These are phyloP conservation scores for Drosophila bipectinata DNA, from an alignment of 1,140 invertebrate genomes.

Conservation along the genomic window DNA sequence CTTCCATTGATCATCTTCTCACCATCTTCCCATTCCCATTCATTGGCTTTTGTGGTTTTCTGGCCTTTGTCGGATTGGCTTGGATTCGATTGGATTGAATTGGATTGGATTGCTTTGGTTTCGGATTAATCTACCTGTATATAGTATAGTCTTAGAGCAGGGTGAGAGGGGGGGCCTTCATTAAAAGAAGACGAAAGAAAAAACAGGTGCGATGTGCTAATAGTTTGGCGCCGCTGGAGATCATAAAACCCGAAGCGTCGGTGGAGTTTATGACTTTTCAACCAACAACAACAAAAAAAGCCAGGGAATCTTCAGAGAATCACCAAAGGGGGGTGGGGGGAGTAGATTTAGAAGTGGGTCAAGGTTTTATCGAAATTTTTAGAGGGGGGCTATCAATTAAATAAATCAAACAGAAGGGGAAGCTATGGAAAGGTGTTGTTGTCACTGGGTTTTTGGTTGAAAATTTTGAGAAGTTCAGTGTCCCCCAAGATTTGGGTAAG, in stretches of 20 bases:
- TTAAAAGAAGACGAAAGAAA: not conserved
- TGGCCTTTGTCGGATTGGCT: not conserved
- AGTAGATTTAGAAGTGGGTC: not conserved
- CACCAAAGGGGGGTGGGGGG: not conserved
- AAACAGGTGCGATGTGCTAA: slow-evolving; percentile 41
- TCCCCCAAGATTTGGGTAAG: too few species aligned
- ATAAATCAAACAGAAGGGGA: not conserved
- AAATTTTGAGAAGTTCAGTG: too few species aligned
- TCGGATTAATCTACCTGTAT: not conserved
- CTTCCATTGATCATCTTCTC: slow-evolving; percentile 19
- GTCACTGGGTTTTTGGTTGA: too few species aligned
- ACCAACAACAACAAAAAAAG: not conserved
- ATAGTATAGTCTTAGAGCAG: not conserved
- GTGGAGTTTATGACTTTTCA: not conserved
- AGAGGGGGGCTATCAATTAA: not conserved
- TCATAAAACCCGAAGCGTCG: slow-evolving; percentile 25
- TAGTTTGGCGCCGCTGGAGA: slow-evolving; percentile 47
- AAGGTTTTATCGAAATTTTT: not conserved
- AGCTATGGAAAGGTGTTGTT: too few species aligned
- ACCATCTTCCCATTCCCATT: not conserved
- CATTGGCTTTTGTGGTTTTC: slow-evolving; percentile 10
- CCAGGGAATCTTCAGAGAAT: not conserved
- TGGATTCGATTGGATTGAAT: slow-evolving; percentile 4
- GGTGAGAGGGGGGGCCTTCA: not conserved
- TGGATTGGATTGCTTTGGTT: slow-evolving; percentile 1